phyloP scores from a whole-genome alignment of 2,888 invertebrate genomes.

The Parnassius mnemosyne region DNA sequence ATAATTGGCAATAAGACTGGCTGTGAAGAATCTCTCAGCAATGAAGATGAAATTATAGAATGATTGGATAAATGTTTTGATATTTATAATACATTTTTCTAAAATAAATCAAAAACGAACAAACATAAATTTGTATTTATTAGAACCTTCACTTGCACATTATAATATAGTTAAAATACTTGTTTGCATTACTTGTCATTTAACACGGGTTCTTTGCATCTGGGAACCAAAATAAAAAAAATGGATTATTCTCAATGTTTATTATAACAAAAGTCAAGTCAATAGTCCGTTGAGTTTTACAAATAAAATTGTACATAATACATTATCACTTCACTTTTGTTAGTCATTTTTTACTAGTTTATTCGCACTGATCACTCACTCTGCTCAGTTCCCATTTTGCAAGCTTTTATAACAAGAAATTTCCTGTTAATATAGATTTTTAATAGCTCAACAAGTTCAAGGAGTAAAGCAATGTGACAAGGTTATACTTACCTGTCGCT shows the following conservation, averaged over 20 bases:
- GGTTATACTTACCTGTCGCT: slow-evolving; percentile 35
- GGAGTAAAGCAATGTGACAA: slow-evolving; percentile 12
- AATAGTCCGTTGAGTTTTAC: slow-evolving; percentile 43
- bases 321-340: slow-evolving; percentile 56
- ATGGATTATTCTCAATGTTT: slow-evolving; percentile 55
- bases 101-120: slow-evolving; percentile 1
- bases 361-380: slow-evolving; percentile 62
- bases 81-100: slow-evolving; percentile 6
- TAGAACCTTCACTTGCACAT: slow-evolving; percentile 5
- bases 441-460: slow-evolving; percentile 26
- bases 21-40: slow-evolving; percentile 8
- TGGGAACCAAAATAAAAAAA: slow-evolving; percentile 58
- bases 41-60: slow-evolving; percentile 17
- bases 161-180: slow-evolving; percentile 5
- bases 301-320: slow-evolving; percentile 45
- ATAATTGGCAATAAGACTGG: slow-evolving; percentile 51
- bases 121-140: slow-evolving; percentile 1
- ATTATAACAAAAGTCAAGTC: slow-evolving; percentile 52
- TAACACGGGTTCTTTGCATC: slow-evolving; percentile 65
- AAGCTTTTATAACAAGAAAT: slow-evolving; percentile 73
- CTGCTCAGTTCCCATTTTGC: slow-evolving; percentile 69
- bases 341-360: slow-evolving; percentile 46
- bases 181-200: slow-evolving; percentile 38
- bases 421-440: slow-evolving; percentile 45
- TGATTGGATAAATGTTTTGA: background rate